These are phyloP conservation scores for Labeo rohita DNA, from an alignment of 2,113 vertebrate genomes.

Conservation along the genomic window DNA sequence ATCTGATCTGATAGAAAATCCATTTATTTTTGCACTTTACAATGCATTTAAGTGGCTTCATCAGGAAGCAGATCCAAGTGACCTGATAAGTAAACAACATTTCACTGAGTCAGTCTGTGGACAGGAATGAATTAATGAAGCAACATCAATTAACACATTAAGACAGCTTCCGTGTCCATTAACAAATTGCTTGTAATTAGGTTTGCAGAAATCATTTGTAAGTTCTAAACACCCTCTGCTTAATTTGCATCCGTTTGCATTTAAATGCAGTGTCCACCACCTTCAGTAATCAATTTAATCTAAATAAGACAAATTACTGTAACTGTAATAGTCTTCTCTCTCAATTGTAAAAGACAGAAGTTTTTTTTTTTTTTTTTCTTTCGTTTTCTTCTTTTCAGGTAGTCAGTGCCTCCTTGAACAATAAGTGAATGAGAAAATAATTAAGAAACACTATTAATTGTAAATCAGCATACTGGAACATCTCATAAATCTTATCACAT, in stretches of 20 bases:
- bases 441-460: background rate
- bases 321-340: background rate
- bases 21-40: slow-evolving; percentile 19
- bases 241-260: background rate
- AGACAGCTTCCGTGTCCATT: slow-evolving; percentile 9
- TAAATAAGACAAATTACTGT: background rate
- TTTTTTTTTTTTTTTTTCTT: too few relatives aligned
- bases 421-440: background rate
- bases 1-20: slow-evolving; percentile 29
- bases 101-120: background rate
- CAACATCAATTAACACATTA: slow-evolving; percentile 43
- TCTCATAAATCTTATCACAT: background rate
- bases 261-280: background rate
- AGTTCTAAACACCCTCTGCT: background rate
- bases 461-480: background rate
- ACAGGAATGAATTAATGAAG: slow-evolving; percentile 39
- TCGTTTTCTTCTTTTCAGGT: too few relatives aligned
- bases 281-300: background rate
- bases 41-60: background rate
- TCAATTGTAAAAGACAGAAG: background rate
- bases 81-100: background rate
- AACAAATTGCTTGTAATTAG: background rate
- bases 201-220: background rate
- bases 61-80: slow-evolving; percentile 32
- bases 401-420: background rate